These are phyloP conservation scores for Lethocerus indicus DNA, from an alignment of 1,140 invertebrate genomes.

Conservation along the genomic window DNA sequence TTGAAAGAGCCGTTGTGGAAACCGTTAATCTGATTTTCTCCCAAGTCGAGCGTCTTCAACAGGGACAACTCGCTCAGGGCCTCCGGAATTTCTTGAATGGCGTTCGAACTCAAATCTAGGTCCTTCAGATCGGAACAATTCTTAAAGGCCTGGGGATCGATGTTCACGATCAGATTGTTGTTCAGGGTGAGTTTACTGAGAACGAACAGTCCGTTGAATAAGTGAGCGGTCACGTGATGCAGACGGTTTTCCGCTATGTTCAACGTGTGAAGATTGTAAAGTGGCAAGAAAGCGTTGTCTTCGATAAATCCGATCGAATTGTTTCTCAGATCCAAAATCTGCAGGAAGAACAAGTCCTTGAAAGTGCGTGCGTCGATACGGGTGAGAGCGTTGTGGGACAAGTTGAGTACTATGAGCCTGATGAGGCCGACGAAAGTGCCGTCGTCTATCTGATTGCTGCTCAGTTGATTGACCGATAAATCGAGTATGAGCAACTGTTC, in stretches of 20 bases:
- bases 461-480: constrained; percentile 69
- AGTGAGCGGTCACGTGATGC: constrained; percentile 55
- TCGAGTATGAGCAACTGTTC: constrained; percentile 72
- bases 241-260: constrained; percentile 72
- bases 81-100: constrained; percentile 58
- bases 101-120: constrained; percentile 73
- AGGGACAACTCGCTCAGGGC: constrained; percentile 64
- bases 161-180: constrained; percentile 61
- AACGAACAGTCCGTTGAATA: constrained; percentile 72
- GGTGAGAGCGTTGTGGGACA: constrained; percentile 68
- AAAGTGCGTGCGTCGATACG: constrained; percentile 68
- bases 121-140: constrained; percentile 84
- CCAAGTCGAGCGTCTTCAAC: constrained; percentile 69
- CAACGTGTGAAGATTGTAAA: constrained; percentile 73
- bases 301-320: constrained; percentile 75
- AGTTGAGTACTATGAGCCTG: constrained; percentile 62
- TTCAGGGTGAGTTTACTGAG: constrained; percentile 68
- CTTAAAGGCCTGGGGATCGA: constrained; percentile 69
- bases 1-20: constrained; percentile 67
- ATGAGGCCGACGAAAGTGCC: constrained; percentile 70
- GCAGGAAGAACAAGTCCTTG: constrained; percentile 70
- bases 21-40: constrained; percentile 66
- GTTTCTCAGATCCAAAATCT: constrained; percentile 71
- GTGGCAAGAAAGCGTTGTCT: constrained; percentile 66
- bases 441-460: constrained; percentile 61